Conservation (phyloP, 37 sponge, comb jelly and placozoan genomes). For the Haliclona indistincta region DNA sequence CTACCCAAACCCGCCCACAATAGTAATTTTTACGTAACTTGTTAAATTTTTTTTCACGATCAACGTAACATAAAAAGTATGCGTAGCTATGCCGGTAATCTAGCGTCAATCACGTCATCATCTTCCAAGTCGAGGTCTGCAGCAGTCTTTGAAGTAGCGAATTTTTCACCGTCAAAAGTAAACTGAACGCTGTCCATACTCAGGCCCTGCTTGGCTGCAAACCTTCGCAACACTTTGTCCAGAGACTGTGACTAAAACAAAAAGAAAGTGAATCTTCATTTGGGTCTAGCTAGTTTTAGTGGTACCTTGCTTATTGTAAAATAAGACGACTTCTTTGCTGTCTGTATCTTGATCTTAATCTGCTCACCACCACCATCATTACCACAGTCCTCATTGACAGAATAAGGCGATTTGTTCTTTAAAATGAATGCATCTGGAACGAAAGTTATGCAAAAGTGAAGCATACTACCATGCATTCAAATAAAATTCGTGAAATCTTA, state of each 20-base stretch:
- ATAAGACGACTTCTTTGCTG: no score
- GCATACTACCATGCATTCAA: no score
- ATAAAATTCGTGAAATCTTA: no score
- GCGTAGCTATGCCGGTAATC: background rate
- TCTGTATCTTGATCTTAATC: background rate
- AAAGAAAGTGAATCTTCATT: background rate
- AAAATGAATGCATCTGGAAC: no score
- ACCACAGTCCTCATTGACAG: no score
- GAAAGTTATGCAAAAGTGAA: no score
- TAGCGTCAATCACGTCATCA: constrained; percentile 78
- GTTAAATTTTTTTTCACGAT: background rate
- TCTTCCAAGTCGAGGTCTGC: constrained; percentile 73
- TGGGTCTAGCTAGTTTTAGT: background rate
- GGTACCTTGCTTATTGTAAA: no score
- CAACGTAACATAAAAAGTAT: background rate
- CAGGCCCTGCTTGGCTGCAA: constrained; percentile 52
- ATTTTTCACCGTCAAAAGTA: constrained; percentile 76
- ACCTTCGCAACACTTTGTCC: constrained; percentile 46
- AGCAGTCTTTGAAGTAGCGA: constrained; percentile 53
- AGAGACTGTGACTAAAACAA: constrained; percentile 55
- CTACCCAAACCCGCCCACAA: background rate
- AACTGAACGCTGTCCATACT: constrained; percentile 37
- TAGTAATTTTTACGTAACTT: background rate
- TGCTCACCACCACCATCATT: no score
- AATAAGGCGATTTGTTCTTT: no score